Evolutionary conservation across 2,888 invertebrate genomes (phyloP).

Genomic region (Coelopa pilipes): DNA sequence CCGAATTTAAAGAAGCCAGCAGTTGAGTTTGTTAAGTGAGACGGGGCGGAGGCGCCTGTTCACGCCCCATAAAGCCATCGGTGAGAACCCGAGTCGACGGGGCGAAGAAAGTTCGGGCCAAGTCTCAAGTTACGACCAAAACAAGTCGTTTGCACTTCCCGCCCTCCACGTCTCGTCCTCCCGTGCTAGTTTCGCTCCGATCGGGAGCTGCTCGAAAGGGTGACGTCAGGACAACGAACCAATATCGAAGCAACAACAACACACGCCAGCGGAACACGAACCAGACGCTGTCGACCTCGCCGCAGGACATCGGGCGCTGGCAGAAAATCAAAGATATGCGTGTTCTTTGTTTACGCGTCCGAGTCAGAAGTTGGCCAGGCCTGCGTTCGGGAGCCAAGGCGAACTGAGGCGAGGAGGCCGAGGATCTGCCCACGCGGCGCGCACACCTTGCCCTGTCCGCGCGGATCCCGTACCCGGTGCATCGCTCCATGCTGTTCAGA

Average conservation of each 20-base stretch:
- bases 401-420: not conserved
- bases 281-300: conserved; percentile 20
- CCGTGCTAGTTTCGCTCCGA: not conserved
- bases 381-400: conserved; percentile 1
- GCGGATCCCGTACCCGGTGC: conserved; percentile 13
- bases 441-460: conserved; percentile 17
- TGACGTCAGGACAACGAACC: conserved; percentile 5
- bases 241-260: conserved; percentile 6
- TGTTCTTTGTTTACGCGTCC: not conserved
- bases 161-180: no score
- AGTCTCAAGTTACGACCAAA: conserved; percentile 44
- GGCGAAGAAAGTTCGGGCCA: conserved; percentile 30
- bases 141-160: conserved; percentile 45
- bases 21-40: no score
- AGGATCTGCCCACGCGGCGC: not conserved
- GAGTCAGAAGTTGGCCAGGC: not conserved
- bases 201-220: no score
- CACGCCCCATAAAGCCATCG: not conserved
- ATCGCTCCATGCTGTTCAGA: not conserved
- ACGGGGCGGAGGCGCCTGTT: not conserved
- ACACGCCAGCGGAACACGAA: not conserved
- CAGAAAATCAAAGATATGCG: no score
- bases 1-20: no score
- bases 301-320: conserved; percentile 29
- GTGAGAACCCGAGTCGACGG: conserved; percentile 34